phyloP scores from a whole-genome alignment of 1,140 invertebrate genomes.

The Cydia fagiglandana region DNA sequence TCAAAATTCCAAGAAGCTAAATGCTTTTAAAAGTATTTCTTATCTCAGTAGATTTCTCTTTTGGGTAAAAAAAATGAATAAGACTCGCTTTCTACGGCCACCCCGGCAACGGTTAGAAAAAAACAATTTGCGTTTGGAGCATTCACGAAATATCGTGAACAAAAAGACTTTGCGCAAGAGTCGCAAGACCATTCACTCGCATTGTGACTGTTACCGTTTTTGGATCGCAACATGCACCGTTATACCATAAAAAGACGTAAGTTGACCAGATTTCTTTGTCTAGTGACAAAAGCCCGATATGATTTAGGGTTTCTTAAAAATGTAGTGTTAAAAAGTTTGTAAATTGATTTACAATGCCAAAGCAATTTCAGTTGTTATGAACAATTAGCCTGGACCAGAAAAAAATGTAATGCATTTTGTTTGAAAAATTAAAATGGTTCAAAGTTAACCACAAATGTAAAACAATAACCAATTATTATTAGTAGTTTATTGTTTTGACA shows the following conservation, averaged over 20 bases:
- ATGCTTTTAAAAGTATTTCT: slow-evolving; percentile 9
- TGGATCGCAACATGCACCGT: slow-evolving; percentile 56
- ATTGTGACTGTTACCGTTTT: slow-evolving; percentile 60
- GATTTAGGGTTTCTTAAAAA: slow-evolving; percentile 58
- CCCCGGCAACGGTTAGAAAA: slow-evolving; percentile 51
- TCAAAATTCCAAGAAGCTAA: slow-evolving; percentile 10
- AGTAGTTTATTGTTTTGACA: neutral
- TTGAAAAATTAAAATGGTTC: neutral
- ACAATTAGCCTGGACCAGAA: neutral
- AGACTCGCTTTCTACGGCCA: slow-evolving; percentile 53
- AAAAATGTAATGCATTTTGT: neutral
- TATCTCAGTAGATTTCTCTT: slow-evolving; percentile 31
- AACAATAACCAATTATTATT: neutral
- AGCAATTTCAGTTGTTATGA: neutral
- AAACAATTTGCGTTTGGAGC: slow-evolving; percentile 44
- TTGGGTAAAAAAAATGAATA: slow-evolving; percentile 34
- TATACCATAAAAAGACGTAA: slow-evolving; percentile 59
- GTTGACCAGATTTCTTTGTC: slow-evolving; percentile 61
- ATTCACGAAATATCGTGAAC: slow-evolving; percentile 60
- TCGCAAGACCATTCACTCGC: slow-evolving; percentile 63
- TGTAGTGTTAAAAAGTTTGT: slow-evolving; percentile 1
- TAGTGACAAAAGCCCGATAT: slow-evolving; percentile 60
- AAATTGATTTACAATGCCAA: slow-evolving; percentile 25
- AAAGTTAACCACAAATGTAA: neutral
- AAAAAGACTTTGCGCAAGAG: slow-evolving; percentile 67